phyloP scores from a whole-genome alignment of 2,113 vertebrate species.

The Nerophis lumbriciformis region DNA sequence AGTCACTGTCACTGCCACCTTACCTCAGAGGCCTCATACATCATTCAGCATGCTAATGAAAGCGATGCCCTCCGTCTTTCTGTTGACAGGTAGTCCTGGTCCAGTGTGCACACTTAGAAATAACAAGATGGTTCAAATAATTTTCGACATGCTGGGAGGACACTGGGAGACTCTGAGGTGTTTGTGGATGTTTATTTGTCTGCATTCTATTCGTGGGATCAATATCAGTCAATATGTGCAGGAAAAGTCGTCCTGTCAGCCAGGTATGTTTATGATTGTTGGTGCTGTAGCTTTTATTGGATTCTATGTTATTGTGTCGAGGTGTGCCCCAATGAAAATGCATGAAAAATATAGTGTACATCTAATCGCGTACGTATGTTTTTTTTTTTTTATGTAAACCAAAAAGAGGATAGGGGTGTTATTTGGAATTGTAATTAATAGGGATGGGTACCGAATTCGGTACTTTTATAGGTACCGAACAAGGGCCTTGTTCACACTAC shows the following conservation, averaged over 20 bases:
- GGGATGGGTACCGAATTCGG: no score
- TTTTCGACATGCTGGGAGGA: background rate
- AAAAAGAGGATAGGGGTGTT: no score
- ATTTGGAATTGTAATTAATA: no score
- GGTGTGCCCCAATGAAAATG: no score
- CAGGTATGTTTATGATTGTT: constrained; percentile 55
- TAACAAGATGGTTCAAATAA: background rate
- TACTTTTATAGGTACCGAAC: no score
- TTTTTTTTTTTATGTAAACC: no score
- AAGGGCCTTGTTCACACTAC: no score
- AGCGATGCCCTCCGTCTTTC: constrained; percentile 34
- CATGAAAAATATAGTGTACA: no score
- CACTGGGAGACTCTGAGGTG: constrained; percentile 8
- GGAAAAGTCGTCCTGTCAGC: constrained; percentile 42
- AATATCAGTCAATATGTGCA: constrained; percentile 25
- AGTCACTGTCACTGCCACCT: constrained; percentile 59
- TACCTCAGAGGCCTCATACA: constrained; percentile 62
- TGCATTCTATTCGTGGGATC: constrained; percentile 22
- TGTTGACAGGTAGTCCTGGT: background rate
- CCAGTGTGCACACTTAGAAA: background rate
- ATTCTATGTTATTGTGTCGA: no score
- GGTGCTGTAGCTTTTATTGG: no score
- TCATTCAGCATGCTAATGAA: constrained; percentile 63
- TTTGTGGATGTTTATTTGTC: constrained; percentile 29
- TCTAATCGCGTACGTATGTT: no score